Evolutionary conservation across 2,888 invertebrate species (phyloP).

Genomic region (Lathronympha strigana): DNA sequence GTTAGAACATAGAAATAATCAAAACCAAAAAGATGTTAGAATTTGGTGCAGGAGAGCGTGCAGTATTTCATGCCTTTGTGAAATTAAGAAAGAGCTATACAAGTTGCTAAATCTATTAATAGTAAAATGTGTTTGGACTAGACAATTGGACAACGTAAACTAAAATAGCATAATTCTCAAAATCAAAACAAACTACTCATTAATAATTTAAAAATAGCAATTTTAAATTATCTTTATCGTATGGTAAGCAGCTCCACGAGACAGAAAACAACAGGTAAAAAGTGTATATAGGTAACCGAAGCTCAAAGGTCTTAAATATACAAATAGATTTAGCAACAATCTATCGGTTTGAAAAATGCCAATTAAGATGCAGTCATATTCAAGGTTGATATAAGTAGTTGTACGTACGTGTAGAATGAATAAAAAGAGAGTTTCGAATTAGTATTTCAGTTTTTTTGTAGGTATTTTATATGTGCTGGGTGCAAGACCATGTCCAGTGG

Average conservation of each 20-base stretch:
- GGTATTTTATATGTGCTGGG: too few relatives aligned
- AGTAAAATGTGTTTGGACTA: neutral
- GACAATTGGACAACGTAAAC: neutral
- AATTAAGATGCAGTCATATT: constrained; percentile 14
- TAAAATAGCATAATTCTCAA: too few relatives aligned
- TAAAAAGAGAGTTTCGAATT: neutral
- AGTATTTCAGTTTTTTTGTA: neutral
- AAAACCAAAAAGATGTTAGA: constrained; percentile 15
- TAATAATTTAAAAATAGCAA: too few relatives aligned
- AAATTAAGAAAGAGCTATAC: neutral
- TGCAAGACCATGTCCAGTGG: constrained; percentile 1
- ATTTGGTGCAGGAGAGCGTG: constrained; percentile 22
- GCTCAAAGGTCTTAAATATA: too few relatives aligned
- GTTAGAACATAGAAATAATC: neutral
- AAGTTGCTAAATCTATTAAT: constrained; percentile 14
- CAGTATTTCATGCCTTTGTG: constrained; percentile 26
- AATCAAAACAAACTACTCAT: too few relatives aligned
- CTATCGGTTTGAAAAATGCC: constrained; percentile 26
- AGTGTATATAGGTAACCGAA: too few relatives aligned
- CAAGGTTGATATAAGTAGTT: neutral
- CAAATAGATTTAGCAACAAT: constrained; percentile 25
- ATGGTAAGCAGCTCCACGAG: too few relatives aligned
- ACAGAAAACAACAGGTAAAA: too few relatives aligned
- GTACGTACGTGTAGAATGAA: neutral
- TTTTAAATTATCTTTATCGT: too few relatives aligned